Base-by-base conservation (phyloP, 2,888 invertebrate species). In the Orthosia cruda region DNA sequence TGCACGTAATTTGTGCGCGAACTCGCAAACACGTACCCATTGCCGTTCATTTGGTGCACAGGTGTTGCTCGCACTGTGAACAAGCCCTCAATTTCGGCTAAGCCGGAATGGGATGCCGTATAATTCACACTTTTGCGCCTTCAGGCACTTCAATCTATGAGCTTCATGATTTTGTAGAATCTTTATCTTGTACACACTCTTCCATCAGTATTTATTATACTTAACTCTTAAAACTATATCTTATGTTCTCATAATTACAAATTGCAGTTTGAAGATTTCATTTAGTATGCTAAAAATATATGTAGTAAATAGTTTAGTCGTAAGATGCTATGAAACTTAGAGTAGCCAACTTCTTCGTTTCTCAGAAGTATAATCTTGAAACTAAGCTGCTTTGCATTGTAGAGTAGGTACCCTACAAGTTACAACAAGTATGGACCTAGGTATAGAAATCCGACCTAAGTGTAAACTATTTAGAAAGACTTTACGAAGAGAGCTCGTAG, bases 1-100 rank as follows among this genome's bases (percentile, higher is more conserved):
- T 81, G 81, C 81, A 85, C 70, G 83, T 85, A 83, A 85, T 85
- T 78, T 85, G 84, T 81, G n/a, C 65, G 58, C 75, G 62, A 84
- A 75, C 71, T 85, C 72, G 69, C 81, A 84, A 81, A 85, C 84
- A 78, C 81, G 84, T 71, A 71, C 54, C 74, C 77, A 82, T 82
- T 84, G 81, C 65, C 84, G 86, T 84, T 79, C 79, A 77, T 85
- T 81, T 71, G 54, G 79, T 71, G 81, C 81, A 67, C 84, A 86
- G 84, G 86, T 85, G 85, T 59, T 54, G 58, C 61, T 67, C 68
- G 65, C 63, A 52, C 54, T 73, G 55, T 47, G 83, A 81, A 76
- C 78, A 83, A 82, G 65, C 80, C 77, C 76, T 83, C 83, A 69
- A 83, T 85, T 83, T 81, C 52, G 62, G 55, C 76, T 78, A 73